Evolutionary conservation across 2,113 vertebrate species (phyloP).

Genomic region (Noturus placidus): DNA sequence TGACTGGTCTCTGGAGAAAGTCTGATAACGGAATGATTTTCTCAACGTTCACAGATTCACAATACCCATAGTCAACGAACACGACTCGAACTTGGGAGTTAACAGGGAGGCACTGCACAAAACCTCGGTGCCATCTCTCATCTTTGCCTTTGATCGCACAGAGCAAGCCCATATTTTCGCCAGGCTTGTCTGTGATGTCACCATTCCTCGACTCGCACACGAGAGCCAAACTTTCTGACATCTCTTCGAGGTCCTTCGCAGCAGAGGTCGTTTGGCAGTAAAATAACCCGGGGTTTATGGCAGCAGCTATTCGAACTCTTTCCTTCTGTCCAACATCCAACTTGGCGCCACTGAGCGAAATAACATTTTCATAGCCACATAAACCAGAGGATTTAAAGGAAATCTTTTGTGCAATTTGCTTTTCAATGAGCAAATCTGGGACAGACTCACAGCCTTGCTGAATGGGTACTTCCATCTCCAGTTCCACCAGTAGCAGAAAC

Average conservation of each 20-base stretch:
- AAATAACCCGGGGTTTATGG: constrained; percentile 76
- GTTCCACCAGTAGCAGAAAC: constrained; percentile 82
- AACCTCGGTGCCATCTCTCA: constrained; percentile 84
- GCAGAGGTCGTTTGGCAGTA: constrained; percentile 80
- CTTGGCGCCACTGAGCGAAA: constrained; percentile 68
- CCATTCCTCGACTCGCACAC: constrained; percentile 67
- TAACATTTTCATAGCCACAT: constrained; percentile 66
- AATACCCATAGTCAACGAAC: constrained; percentile 87
- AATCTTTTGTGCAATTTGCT: constrained; percentile 55
- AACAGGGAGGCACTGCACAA: constrained; percentile 79
- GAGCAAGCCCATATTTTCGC: constrained; percentile 78
- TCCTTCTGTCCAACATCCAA: constrained; percentile 72
- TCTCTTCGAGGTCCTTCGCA: constrained; percentile 71
- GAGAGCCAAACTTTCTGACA: constrained; percentile 73
- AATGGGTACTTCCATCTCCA: constrained; percentile 70
- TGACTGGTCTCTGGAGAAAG: constrained; percentile 76
- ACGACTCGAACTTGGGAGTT: constrained; percentile 77
- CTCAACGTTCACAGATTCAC: constrained; percentile 75
- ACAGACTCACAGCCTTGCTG: constrained; percentile 60
- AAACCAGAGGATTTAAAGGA: constrained; percentile 54
- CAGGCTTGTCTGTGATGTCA: constrained; percentile 49
- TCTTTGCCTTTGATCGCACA: constrained; percentile 84
- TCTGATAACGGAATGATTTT: constrained; percentile 75
- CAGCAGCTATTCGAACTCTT: constrained; percentile 78
- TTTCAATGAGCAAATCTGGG: constrained; percentile 65